Evolutionary conservation across 2,888 invertebrate genomes (phyloP).

Genomic region (Spodoptera picta): DNA sequence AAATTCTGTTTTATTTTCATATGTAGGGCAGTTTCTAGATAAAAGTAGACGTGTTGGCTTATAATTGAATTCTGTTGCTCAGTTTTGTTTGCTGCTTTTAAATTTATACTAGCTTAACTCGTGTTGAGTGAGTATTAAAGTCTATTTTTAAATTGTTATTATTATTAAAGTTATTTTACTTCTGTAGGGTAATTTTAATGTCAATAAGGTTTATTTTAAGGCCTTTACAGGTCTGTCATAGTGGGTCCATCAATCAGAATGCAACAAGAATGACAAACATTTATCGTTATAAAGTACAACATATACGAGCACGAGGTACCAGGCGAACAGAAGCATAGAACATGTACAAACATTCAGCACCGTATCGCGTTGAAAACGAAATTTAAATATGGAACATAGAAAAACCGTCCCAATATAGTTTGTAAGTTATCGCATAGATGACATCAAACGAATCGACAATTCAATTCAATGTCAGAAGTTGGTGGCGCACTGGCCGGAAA

Average conservation of each 20-base stretch:
- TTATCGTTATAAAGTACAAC: too few species aligned
- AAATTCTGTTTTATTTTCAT: constrained; percentile 29
- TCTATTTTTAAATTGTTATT: too few species aligned
- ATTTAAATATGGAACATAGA: constrained; percentile 45
- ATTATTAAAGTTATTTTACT: too few species aligned
- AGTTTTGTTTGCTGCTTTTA: not conserved
- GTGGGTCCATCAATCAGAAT: not conserved
- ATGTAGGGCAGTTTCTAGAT: constrained; percentile 8
- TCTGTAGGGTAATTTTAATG: too few species aligned
- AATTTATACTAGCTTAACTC: not conserved
- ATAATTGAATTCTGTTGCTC: too few species aligned
- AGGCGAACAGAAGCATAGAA: constrained; percentile 29
- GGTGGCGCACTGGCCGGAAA: constrained; percentile 63
- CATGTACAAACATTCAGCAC: constrained; percentile 36
- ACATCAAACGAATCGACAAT: constrained; percentile 67
- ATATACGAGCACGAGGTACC: constrained; percentile 7
- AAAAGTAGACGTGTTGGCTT: constrained; percentile 1
- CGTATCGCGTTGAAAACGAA: constrained; percentile 33
- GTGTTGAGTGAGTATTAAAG: too few species aligned
- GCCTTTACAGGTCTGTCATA: too few species aligned
- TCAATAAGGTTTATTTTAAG: too few species aligned
- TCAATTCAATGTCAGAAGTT: constrained; percentile 77
- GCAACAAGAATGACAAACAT: constrained; percentile 13
- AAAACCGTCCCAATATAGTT: constrained; percentile 48
- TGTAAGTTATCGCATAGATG: constrained; percentile 59